Percentiles rank a stretch among this genome's conserved stretches.
These are phyloP conservation scores for Serilophus lunatus DNA, from an alignment of 2,113 vertebrate genomes.

Conservation along the genomic window DNA sequence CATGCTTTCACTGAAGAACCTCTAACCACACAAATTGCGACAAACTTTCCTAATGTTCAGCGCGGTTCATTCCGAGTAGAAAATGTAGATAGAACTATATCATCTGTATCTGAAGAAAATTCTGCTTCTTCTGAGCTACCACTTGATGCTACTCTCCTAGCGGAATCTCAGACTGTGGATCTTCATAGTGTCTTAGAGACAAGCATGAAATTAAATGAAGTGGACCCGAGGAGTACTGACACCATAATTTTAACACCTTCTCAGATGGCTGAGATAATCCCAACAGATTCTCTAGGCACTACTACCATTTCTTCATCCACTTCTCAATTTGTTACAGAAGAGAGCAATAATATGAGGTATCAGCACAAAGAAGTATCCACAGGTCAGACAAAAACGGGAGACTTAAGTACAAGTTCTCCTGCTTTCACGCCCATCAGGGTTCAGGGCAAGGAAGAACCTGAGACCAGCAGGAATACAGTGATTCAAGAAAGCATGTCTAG, in stretches of 20 bases:
- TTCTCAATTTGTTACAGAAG: not conserved
- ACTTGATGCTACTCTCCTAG: not conserved
- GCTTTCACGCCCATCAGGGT: not conserved
- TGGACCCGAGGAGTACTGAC: not conserved
- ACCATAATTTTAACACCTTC: not conserved
- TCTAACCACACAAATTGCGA: not conserved
- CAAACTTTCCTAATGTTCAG: not conserved
- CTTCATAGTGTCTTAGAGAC: not conserved
- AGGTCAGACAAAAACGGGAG: not conserved
- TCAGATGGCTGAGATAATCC: not conserved
- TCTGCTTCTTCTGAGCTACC: slow-evolving; percentile 1
- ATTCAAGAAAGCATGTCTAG: not conserved
- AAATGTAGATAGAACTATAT: not conserved
- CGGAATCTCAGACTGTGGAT: not conserved
- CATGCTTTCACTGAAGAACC: not conserved
- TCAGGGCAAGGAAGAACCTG: not conserved
- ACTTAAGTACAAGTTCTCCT: not conserved
- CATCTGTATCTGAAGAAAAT: not conserved
- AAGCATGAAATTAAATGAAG: not conserved
- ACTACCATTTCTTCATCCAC: not conserved
- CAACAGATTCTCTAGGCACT: not conserved
- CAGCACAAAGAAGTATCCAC: not conserved
- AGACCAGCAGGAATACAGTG: not conserved
- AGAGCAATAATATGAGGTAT: not conserved
- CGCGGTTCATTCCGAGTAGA: not conserved